Evolutionary conservation across 2,797 vertebrate species (phyloP), one percentile per base, ranked within the genome.

Genomic region (Eidolon dupreanum): DNA sequence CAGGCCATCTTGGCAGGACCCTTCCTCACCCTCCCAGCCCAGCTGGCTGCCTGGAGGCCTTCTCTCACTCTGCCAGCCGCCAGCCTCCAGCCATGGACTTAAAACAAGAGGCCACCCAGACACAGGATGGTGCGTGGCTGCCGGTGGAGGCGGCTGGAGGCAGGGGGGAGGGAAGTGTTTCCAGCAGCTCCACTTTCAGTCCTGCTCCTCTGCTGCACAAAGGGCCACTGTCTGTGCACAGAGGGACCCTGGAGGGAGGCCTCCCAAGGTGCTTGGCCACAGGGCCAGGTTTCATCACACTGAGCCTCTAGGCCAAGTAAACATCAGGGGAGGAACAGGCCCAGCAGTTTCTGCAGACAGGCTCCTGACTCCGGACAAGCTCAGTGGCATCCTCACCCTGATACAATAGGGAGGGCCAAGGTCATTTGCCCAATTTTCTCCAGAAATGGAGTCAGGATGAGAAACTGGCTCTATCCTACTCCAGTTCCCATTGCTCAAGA

Each of bases 151-250:
- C 17, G 0, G 89, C 43, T 70, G 43, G 77, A 86, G 79, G 53
- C 11, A 2, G 38, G 2, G 33, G 71, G 51, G 19, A n/a, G 81
- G 74, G 77, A 31, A 57, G 28, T 33, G 75, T 90, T 95, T 97
- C 85, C 77, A 89, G 91, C 10, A 0, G 93, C 97, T 96, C 96
- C 16, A 66, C 95, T 98, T 97, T 97, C 97, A 96, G 88, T 83
- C 92, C 77, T 49, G 49, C 36, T 94, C 88, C 90, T 82, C 59
- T 24, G 19, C 55, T 96, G 87, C 88, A 97, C 97, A 97, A 97
- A 98, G 90, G 68, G 95, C 97, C 94, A 97, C 95, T 97, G 97
- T 98, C 95, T 96, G 74, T 96, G 93, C 78, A 92, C 94, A 97
- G 95, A 96, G 90, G 51, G 90, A 94, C 92, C 81, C 92, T 97